A percentile compares a stretch with the other conserved stretches of the same genome.
These are phyloP conservation scores for Margaritifera margaritifera DNA, from an alignment of 2,888 invertebrate genomes.

Conservation along the genomic window DNA sequence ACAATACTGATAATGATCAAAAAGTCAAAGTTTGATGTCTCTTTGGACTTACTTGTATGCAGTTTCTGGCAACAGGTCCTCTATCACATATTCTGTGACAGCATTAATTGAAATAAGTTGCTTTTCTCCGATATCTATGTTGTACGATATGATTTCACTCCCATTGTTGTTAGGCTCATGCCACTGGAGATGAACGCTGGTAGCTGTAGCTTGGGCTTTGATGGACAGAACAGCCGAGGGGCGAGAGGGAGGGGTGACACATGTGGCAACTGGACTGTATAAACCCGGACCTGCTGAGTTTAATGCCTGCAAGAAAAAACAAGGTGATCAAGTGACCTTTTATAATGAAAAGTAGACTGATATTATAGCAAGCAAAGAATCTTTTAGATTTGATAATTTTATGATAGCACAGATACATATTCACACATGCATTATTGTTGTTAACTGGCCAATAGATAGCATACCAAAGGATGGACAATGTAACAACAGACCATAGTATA, in stretches of 20 bases:
- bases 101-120: constrained; percentile 58
- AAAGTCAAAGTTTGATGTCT: neutral
- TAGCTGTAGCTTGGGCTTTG: constrained; percentile 78
- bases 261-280: constrained; percentile 81
- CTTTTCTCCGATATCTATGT: constrained; percentile 79
- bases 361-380: no score
- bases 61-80: constrained; percentile 84
- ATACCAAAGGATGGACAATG: no score
- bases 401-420: no score
- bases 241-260: constrained; percentile 85
- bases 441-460: no score
- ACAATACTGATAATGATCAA: neutral
- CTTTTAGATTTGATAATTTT: no score
- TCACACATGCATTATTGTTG: no score
- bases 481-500: no score
- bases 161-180: constrained; percentile 84
- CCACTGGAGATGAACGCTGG: constrained; percentile 80
- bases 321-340: neutral
- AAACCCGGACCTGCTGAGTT: constrained; percentile 87
- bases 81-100: constrained; percentile 76
- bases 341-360: no score
- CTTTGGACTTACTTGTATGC: constrained; percentile 77
- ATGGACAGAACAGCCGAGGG: constrained; percentile 79
- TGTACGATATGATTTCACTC: constrained; percentile 83
- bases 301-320: constrained; percentile 77